These are phyloP conservation scores for Phymanthus crucifer DNA, from an alignment of 92 coral and sea anemone genomes.

Conservation along the genomic window DNA sequence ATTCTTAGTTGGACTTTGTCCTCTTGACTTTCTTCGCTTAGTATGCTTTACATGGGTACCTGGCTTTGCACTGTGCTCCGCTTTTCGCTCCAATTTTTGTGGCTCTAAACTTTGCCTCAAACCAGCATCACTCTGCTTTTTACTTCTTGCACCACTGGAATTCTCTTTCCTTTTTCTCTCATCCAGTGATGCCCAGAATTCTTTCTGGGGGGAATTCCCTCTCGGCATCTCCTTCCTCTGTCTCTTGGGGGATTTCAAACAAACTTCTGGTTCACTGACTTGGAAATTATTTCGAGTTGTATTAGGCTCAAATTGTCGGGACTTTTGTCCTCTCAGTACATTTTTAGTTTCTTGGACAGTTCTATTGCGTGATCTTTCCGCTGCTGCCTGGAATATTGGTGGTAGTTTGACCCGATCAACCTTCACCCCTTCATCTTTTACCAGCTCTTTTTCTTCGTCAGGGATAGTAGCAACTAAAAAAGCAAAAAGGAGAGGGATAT, in stretches of 20 bases:
- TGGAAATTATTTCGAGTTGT: slow-evolving; percentile 31
- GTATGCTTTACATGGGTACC: not conserved
- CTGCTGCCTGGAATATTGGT: slow-evolving; percentile 93
- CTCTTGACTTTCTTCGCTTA: slow-evolving; percentile 37
- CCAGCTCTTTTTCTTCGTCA: slow-evolving; percentile 21
- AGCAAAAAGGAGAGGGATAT: slow-evolving; percentile 52
- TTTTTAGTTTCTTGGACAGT: slow-evolving; percentile 63
- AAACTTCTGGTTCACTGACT: slow-evolving; percentile 36
- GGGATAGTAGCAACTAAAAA: slow-evolving; percentile 23
- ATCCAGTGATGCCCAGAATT: slow-evolving; percentile 6
- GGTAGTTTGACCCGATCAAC: slow-evolving; percentile 78
- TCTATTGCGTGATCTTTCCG: slow-evolving; percentile 73
- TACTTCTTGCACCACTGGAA: not conserved
- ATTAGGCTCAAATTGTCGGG: slow-evolving; percentile 78
- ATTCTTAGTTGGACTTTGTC: slow-evolving; percentile 32
- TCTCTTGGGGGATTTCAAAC: slow-evolving; percentile 41
- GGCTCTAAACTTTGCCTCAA: slow-evolving; percentile 7
- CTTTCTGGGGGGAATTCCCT: slow-evolving; percentile 14
- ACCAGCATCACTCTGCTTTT: slow-evolving; percentile 5
- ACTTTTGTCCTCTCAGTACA: slow-evolving; percentile 81
- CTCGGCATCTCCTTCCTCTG: slow-evolving; percentile 28
- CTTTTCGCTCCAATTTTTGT: not conserved
- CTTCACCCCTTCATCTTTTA: slow-evolving; percentile 15
- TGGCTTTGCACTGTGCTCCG: slow-evolving; percentile 13
- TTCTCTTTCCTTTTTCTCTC: not conserved